Conservation (phyloP, 92 coral and sea anemone genomes). For the Parazoanthus atlanticus region DNA sequence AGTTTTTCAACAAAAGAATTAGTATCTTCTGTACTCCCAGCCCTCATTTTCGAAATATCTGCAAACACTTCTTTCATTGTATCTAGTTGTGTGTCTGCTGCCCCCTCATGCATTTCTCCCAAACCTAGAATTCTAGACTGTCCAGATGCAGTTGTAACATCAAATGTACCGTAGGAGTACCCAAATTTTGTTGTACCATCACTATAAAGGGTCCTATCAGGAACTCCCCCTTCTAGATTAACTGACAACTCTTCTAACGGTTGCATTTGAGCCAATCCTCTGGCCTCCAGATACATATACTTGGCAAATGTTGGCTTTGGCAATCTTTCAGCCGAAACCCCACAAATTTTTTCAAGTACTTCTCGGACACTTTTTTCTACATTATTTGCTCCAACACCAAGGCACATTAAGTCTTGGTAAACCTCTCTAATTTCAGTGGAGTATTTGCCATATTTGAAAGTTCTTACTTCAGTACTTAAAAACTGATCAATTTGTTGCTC, state of each 20-base stretch:
- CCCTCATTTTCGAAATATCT: not conserved
- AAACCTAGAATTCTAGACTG: not conserved
- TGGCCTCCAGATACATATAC: not conserved
- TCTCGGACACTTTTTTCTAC: slow-evolving; percentile 5
- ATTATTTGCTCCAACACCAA: slow-evolving; percentile 32
- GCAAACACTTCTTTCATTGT: not conserved
- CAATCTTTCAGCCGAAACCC: not conserved
- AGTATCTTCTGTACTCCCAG: too few species aligned
- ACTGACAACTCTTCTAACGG: slow-evolving; percentile 9
- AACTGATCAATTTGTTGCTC: slow-evolving; percentile 19
- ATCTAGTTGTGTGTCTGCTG: not conserved
- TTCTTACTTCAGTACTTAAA: not conserved
- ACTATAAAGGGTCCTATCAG: slow-evolving; percentile 25
- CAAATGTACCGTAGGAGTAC: slow-evolving; percentile 15
- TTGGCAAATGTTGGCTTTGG: not conserved
- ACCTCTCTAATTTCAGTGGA: not conserved
- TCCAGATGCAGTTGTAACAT: slow-evolving; percentile 16
- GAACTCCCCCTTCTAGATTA: not conserved
- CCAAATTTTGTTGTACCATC: slow-evolving; percentile 40
- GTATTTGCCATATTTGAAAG: not conserved
- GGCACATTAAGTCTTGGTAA: slow-evolving; percentile 1
- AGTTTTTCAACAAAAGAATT: not conserved
- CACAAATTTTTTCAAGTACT: slow-evolving; percentile 11
- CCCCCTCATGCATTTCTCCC: not conserved
- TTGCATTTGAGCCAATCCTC: slow-evolving; percentile 16